These are phyloP conservation scores for Limnothrissa miodon DNA, from an alignment of 2,113 vertebrate species.

Conservation along the genomic window DNA sequence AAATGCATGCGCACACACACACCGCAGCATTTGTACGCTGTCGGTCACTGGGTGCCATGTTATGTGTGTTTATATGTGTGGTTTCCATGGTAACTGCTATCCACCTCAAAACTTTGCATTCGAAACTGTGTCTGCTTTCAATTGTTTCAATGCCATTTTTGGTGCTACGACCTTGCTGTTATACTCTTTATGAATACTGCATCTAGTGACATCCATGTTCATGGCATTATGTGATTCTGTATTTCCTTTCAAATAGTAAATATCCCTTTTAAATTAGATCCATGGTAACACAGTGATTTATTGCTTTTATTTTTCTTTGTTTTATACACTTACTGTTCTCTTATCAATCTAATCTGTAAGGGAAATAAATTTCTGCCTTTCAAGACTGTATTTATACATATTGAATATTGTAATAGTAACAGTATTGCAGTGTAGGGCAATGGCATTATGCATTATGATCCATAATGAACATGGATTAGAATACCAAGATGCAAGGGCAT, in stretches of 20 bases:
- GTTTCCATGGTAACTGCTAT: constrained; percentile 11
- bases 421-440: background rate
- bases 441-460: too few species aligned
- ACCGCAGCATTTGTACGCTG: background rate
- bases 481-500: background rate
- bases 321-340: background rate
- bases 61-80: background rate
- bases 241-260: too few species aligned
- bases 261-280: too few species aligned
- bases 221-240: background rate
- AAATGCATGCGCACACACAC: background rate
- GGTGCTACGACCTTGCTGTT: background rate
- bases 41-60: background rate
- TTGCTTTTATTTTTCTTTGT: too few species aligned
- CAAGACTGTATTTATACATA: background rate
- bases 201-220: background rate
- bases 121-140: background rate
- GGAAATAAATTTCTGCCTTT: background rate
- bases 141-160: background rate
- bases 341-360: background rate
- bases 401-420: background rate
- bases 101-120: background rate
- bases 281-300: too few species aligned
- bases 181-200: background rate
- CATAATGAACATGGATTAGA: background rate